Evolutionary conservation across 1,140 invertebrate species (phyloP), one percentile per base, ranked within the genome.

Genomic region (Augochlora pura): DNA sequence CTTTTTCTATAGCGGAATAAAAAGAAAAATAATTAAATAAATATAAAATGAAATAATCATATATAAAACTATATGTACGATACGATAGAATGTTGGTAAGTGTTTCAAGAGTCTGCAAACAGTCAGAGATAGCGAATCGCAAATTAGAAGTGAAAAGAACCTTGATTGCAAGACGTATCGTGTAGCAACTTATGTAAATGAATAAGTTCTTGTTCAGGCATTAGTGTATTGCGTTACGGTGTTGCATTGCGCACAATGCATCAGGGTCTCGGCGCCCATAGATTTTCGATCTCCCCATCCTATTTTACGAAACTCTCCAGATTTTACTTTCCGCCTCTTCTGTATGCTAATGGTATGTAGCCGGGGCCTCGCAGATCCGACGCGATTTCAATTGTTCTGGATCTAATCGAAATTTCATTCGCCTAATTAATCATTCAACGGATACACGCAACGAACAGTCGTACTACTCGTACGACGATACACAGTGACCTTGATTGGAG

Each of bases 181-280:
- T 67, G 66, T 25, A 21, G 66, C 54, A 69, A 69, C 39, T 38
- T 52, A 70, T 77, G 54, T 21, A 77, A 70, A 77, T 16, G 66
- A 62, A 62, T 60, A 62, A 70, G 64, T 77, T 70, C 54, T 69
- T 52, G 32, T 63, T 63, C 57, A 27, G 14, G 59, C 27, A 54
- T 52, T 49, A 71, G 67, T 12, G 54, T 64, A 64, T 42, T 52
- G 76, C 60, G 60, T 78, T 78, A 64, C 76, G n/a, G 21, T 78
- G 72, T 72, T 72, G 60, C 68, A 23, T 64, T 72, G 54, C 69
- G 68, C 74, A 27, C 60, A 32, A 39, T 49, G n/a, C 54, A 38
- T 23, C n/a, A 39, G 60, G 25, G 32, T 0, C 39, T 49, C 7
- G 25, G 54, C 54, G 42, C 21, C 27, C 32, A 7, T 62, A 64